phyloP scores from a whole-genome alignment of 2,113 vertebrate species.

The Eulemur rufifrons region DNA sequence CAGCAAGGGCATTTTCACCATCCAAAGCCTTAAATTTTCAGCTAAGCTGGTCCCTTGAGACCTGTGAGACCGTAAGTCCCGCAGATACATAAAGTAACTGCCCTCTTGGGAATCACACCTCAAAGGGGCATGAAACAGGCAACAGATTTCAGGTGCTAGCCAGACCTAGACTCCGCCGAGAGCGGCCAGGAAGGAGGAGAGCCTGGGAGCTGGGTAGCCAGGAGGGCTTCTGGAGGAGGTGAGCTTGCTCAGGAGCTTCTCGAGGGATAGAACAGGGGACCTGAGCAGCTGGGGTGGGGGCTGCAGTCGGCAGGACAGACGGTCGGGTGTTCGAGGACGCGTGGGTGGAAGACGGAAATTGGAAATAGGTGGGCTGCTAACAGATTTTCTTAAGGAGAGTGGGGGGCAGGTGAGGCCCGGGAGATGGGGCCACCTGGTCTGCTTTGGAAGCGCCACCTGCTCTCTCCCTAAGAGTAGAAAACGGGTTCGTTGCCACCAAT shows the following conservation, averaged over 20 bases:
- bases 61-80: neutral
- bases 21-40: neutral
- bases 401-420: neutral
- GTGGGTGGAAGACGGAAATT: neutral
- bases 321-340: neutral
- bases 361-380: neutral
- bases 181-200: neutral
- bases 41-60: neutral
- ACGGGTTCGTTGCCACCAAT: neutral
- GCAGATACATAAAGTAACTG: neutral
- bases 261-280: neutral
- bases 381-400: neutral
- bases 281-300: neutral
- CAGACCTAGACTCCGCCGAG: neutral
- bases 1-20: neutral
- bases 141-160: neutral
- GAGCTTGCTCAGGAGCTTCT: neutral
- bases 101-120: neutral
- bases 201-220: accelerated
- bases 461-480: neutral
- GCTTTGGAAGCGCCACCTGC: neutral
- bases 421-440: neutral
- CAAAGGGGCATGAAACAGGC: neutral
- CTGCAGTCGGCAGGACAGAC: neutral
- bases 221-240: neutral